A percentile compares a stretch with the other conserved stretches of the same genome.
Conservation (phyloP, 2,888 invertebrate species). For the Quadriops clusia region DNA sequence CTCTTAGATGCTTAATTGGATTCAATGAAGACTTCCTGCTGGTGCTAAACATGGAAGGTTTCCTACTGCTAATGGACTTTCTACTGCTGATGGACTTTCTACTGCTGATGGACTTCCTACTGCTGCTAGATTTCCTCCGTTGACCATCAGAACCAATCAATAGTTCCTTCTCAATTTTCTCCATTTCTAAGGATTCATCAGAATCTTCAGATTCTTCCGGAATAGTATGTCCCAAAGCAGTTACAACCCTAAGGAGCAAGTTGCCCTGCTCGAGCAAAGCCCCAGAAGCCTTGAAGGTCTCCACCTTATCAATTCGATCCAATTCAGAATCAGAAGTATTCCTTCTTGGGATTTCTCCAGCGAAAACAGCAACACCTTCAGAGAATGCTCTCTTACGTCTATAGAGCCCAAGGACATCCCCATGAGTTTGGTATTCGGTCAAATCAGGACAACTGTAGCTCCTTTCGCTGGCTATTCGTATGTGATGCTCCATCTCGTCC, state of each 20-base stretch:
- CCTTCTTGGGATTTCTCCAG: conserved; percentile 40
- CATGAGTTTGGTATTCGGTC: conserved; percentile 41
- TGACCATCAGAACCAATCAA: conserved; percentile 51
- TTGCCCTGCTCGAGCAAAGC: too few species aligned
- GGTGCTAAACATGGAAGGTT: too few species aligned
- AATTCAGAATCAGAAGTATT: conserved; percentile 72
- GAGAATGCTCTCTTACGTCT: conserved; percentile 48
- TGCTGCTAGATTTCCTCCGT: conserved; percentile 56
- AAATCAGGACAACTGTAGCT: conserved; percentile 64
- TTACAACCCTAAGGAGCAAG: conserved; percentile 63
- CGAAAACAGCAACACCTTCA: conserved; percentile 40
- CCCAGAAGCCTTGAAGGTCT: conserved; percentile 58
- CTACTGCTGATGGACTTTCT: too few species aligned
- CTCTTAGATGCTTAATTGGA: conserved; percentile 36
- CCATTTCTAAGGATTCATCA: too few species aligned
- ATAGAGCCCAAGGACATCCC: conserved; percentile 37
- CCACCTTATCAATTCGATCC: conserved; percentile 63
- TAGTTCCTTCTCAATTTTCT: too few species aligned
- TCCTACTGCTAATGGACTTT: too few species aligned
- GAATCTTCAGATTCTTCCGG: conserved; percentile 35
- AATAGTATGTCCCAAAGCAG: conserved; percentile 61
- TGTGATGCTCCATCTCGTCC: conserved; percentile 39
- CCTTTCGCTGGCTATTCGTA: too few species aligned
- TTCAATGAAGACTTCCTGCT: conserved; percentile 29
- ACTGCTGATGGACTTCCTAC: conserved; percentile 40